These are phyloP conservation scores for Reinhardtius hippoglossoides DNA, from an alignment of 2,113 vertebrate genomes.

Conservation along the genomic window DNA sequence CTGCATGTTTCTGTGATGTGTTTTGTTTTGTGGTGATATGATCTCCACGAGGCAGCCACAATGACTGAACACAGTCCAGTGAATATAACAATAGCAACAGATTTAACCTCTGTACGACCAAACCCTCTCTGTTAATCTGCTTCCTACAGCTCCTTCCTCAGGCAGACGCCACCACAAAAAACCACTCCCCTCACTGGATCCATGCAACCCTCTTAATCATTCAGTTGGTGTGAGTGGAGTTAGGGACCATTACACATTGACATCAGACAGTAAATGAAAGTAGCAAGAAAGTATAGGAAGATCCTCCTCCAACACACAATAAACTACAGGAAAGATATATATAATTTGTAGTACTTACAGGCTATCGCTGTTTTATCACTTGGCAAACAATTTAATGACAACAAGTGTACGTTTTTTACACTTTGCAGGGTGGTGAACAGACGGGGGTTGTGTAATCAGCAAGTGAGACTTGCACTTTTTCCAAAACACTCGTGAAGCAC, in stretches of 20 bases:
- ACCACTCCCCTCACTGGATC: slow-evolving; percentile 31
- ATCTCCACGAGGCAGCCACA: slow-evolving; percentile 52
- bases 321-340: slow-evolving; percentile 12
- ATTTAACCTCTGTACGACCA: slow-evolving; percentile 65
- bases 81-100: slow-evolving; percentile 77
- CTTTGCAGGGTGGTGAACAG: slow-evolving; percentile 36
- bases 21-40: slow-evolving; percentile 51
- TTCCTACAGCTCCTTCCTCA: slow-evolving; percentile 82
- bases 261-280: not conserved
- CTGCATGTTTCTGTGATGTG: slow-evolving; percentile 8
- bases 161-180: slow-evolving; percentile 47
- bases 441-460: slow-evolving; percentile 41
- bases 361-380: slow-evolving; percentile 26
- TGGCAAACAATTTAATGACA: slow-evolving; percentile 31
- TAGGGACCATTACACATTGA: slow-evolving; percentile 17
- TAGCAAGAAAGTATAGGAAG: slow-evolving; percentile 3
- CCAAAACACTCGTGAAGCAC: slow-evolving; percentile 43
- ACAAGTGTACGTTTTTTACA: slow-evolving; percentile 36
- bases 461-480: slow-evolving; percentile 25
- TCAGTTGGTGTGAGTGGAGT: slow-evolving; percentile 2
- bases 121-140: slow-evolving; percentile 77
- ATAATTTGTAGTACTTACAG: slow-evolving; percentile 1
- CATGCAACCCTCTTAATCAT: slow-evolving; percentile 33
- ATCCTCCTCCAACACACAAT: not conserved
- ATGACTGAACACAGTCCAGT: slow-evolving; percentile 57